phyloP scores from a whole-genome alignment of 1,140 invertebrate species.

The Pogonomyrmex californicus region DNA sequence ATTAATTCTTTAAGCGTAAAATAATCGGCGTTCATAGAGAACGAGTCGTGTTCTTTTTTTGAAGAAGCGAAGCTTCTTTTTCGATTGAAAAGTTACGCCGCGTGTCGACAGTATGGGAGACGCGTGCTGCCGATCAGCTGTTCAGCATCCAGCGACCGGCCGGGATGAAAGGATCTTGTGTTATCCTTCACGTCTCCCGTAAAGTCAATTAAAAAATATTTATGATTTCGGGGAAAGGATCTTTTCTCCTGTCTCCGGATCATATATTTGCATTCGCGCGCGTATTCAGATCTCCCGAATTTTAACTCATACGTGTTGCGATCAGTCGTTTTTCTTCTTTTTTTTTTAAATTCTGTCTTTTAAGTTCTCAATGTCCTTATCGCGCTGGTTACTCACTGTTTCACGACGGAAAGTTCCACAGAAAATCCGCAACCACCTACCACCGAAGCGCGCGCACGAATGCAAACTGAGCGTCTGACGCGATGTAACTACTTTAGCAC shows the following conservation, averaged over 20 bases:
- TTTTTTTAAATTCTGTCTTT: background rate
- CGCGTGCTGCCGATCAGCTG: background rate
- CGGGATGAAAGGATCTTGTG: background rate
- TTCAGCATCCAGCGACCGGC: background rate
- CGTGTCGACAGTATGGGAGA: background rate
- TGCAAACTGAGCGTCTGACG: slow-evolving; percentile 31
- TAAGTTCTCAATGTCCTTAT: background rate
- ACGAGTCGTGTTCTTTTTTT: too few relatives aligned
- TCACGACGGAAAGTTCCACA: background rate
- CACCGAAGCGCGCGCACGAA: slow-evolving; percentile 19
- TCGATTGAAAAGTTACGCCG: background rate
- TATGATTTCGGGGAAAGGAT: background rate
- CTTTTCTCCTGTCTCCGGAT: too few relatives aligned
- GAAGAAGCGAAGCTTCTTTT: background rate
- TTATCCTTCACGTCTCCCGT: background rate
- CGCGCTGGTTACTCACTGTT: background rate
- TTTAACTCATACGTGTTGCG: background rate
- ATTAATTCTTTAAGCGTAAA: background rate
- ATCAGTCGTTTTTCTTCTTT: background rate
- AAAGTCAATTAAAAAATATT: background rate
- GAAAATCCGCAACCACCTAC: background rate
- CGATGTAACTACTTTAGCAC: background rate
- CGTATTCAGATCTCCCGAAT: background rate
- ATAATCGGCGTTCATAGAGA: background rate
- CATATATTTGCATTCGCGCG: background rate